Evolutionary conservation across 2,888 invertebrate genomes (phyloP), one percentile per base, ranked within the genome.

Genomic region (Phyto melanocephala): DNA sequence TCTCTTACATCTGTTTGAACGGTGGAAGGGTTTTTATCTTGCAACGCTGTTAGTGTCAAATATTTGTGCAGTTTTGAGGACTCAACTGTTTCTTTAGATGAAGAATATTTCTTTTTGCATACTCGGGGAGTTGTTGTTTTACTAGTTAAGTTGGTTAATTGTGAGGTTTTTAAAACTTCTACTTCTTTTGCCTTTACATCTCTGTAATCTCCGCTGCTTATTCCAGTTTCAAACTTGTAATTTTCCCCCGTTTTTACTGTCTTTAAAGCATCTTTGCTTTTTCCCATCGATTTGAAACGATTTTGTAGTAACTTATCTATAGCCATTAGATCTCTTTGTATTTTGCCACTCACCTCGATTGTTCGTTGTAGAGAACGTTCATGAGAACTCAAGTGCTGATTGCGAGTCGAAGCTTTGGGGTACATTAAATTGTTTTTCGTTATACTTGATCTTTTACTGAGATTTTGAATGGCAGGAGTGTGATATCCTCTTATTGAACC

Each of bases 311-410:
- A 17, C 5, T 67, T 63, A 72, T 84, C 76, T 42, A 85, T 76
- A 1, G 47, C 35, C 84, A 84, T 83, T 1, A 85, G 68, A 40
- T 84, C 84, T 10, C 67, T 65, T 45, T 83, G 84, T 24, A 85
- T 81, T 20, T 45, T 40, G 6, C 74, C 28, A 37, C 74, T 75
- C 0, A 80, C 67, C 35, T 84, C 58, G 1, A 74, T 60, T 1
- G 79, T 67, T 15, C 40, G 63, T 35, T 62, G 77, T 17, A 67
- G 10, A 10, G 71, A 22, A 10, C 50, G 60, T 3, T 56, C 5
- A n/a, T 37, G 47, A 3, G 58, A 75, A 3, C 63, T 50, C 68
- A 85, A 80, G 22, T 83, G 75, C 24, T 84, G 84, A 52, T 84
- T 80, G 15, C 83, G 84, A 7, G 47, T 50, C 13, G 80, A 62